phyloP scores from a whole-genome alignment of 2,888 invertebrate genomes.

The Oasisia sp. region DNA sequence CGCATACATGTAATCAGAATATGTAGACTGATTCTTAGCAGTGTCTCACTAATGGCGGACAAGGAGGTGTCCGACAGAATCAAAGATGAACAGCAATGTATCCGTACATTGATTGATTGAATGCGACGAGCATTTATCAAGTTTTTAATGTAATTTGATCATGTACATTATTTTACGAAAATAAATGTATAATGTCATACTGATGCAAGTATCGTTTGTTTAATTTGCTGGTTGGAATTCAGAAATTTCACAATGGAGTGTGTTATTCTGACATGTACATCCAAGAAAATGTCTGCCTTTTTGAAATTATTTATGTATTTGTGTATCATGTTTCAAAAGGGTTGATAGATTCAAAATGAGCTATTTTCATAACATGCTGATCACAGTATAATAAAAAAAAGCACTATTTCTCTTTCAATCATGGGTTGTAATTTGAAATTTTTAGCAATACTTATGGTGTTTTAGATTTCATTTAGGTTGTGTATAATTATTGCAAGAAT shows the following conservation, averaged over 20 bases:
- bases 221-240: neutral
- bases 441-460: no score
- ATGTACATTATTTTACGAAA: slow-evolving; percentile 13
- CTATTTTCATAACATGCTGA: no score
- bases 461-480: no score
- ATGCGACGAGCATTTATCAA: neutral
- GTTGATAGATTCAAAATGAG: no score
- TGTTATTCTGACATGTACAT: no score
- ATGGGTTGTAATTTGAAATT: no score
- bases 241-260: neutral
- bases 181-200: slow-evolving; percentile 17
- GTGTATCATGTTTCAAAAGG: no score
- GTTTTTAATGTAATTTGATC: slow-evolving; percentile 3
- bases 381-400: no score
- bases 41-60: neutral
- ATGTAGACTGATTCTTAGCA: neutral
- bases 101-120: neutral
- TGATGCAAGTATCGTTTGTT: neutral
- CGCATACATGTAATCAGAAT: neutral
- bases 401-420: no score
- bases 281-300: no score
- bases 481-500: no score
- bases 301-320: no score
- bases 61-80: neutral
- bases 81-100: neutral